These are phyloP conservation scores for Pseudomyrmex cubaensis DNA, from an alignment of 1,140 invertebrate species.

Conservation along the genomic window DNA sequence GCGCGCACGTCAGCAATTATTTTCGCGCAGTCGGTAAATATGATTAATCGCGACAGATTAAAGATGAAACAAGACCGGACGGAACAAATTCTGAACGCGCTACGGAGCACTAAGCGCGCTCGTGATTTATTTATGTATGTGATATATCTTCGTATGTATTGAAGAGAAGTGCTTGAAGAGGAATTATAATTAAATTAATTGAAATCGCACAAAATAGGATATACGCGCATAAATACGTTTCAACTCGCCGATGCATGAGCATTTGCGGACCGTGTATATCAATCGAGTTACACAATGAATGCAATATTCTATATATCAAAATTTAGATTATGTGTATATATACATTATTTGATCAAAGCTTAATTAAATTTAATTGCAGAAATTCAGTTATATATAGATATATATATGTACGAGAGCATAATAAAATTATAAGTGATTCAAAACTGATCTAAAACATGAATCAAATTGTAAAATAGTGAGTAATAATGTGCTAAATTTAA, in stretches of 20 bases:
- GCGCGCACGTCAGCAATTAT: conserved; percentile 29
- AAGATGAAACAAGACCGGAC: conserved; percentile 28
- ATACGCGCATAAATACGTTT: background rate
- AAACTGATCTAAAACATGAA: background rate
- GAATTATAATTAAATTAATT: conserved; percentile 48
- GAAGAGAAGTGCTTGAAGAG: background rate
- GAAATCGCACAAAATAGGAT: conserved; percentile 10
- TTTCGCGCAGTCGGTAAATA: conserved; percentile 55
- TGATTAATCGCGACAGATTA: conserved; percentile 67
- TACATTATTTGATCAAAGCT: conserved; percentile 2
- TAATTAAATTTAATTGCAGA: conserved; percentile 34
- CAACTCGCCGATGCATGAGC: background rate
- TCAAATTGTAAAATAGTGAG: background rate
- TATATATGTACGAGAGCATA: background rate
- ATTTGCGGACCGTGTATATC: background rate
- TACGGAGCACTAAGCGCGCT: background rate
- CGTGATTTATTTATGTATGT: background rate
- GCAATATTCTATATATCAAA: conserved; percentile 13
- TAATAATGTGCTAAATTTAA: background rate
- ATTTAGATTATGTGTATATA: background rate
- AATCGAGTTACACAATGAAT: conserved; percentile 29
- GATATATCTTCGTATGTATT: background rate
- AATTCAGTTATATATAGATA: conserved; percentile 1
- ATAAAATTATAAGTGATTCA: background rate
- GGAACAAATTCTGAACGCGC: conserved; percentile 25